These are phyloP conservation scores for Cephus spinipes DNA, from an alignment of 2,888 invertebrate species.

Conservation along the genomic window DNA sequence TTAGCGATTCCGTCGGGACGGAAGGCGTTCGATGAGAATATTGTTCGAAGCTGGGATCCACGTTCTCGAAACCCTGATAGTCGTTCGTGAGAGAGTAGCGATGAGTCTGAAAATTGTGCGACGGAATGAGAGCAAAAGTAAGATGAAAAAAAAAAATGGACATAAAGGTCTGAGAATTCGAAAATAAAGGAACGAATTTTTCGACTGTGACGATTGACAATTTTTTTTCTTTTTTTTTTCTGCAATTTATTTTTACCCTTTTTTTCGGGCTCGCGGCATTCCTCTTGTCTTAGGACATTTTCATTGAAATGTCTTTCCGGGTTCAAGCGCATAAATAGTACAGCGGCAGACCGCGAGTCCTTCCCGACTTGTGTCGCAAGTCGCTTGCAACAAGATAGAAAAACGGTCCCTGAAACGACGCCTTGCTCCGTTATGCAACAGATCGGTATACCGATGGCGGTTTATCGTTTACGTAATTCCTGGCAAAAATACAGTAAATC, in stretches of 20 bases:
- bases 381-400: not conserved
- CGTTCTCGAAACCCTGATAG: conserved; percentile 33
- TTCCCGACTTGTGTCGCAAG: not conserved
- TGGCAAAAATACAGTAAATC: not conserved
- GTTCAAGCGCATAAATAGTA: not conserved
- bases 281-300: not conserved
- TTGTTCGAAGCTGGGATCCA: conserved; percentile 27
- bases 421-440: not conserved
- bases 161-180: not conserved
- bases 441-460: not conserved
- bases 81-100: not conserved
- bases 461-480: not conserved
- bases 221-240: conserved; percentile 4
- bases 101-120: not conserved
- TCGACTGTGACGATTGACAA: conserved; percentile 8
- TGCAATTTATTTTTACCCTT: not conserved
- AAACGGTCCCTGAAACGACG: not conserved
- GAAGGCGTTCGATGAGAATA: conserved; percentile 19
- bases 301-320: not conserved
- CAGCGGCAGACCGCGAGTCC: not conserved
- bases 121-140: not conserved
- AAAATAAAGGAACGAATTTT: not conserved
- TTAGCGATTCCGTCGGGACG: conserved; percentile 31
- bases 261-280: not conserved
- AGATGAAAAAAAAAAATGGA: not conserved